Evolutionary conservation across 2,113 vertebrate species (phyloP).

Genomic region (Aplodontia rufa): DNA sequence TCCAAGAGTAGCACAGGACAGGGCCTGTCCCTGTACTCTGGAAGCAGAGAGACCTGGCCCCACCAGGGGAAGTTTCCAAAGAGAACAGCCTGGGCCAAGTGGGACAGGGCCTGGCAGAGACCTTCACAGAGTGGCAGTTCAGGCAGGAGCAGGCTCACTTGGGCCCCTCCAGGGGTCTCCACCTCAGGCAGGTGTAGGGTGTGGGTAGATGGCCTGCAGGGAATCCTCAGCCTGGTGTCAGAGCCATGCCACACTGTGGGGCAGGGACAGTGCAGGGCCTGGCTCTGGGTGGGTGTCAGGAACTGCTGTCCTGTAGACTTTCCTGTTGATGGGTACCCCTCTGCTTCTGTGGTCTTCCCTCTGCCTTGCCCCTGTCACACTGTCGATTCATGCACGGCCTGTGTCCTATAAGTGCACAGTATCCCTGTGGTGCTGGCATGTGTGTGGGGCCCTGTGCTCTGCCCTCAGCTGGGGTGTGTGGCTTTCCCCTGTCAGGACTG

Average conservation of each 20-base stretch:
- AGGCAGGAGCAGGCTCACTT: background rate
- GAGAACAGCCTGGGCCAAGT: background rate
- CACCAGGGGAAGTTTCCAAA: too few relatives aligned
- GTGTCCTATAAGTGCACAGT: background rate
- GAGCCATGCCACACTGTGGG: background rate
- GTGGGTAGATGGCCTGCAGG: background rate
- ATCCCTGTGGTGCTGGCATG: background rate
- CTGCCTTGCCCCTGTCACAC: background rate
- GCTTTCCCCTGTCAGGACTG: too few relatives aligned
- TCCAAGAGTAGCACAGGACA: too few relatives aligned
- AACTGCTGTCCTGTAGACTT: background rate
- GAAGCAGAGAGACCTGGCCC: background rate
- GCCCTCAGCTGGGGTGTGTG: too few relatives aligned
- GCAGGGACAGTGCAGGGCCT: background rate
- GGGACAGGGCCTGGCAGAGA: background rate
- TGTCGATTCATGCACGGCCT: background rate
- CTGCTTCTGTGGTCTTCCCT: background rate
- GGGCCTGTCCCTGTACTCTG: background rate
- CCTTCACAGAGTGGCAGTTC: background rate
- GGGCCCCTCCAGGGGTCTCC: background rate
- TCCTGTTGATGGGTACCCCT: too few relatives aligned
- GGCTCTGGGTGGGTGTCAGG: background rate
- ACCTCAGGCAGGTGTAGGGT: background rate
- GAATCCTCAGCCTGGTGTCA: background rate
- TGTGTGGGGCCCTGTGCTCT: too few relatives aligned